Percentiles rank a stretch among this genome's conserved stretches.
Conservation (phyloP, 2,113 vertebrate species). For the Eulemur rufifrons region DNA sequence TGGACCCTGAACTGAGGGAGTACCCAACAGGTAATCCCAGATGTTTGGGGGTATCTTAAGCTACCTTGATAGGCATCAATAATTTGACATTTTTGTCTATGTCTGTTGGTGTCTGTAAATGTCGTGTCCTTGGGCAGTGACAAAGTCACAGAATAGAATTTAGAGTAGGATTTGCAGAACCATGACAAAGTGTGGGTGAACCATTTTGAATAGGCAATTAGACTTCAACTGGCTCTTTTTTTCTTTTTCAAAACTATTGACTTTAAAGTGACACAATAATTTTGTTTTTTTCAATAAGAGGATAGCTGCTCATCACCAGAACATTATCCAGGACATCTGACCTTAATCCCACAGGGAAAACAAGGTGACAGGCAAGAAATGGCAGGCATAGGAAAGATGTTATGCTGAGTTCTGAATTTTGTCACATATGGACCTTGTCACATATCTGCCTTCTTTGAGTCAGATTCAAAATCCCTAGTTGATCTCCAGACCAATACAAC, state of each 20-base stretch:
- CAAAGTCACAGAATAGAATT: background rate
- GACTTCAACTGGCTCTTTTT: background rate
- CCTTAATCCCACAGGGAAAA: conserved; percentile 21
- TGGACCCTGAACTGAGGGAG: background rate
- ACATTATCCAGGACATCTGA: conserved; percentile 21
- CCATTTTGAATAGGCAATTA: conserved; percentile 38
- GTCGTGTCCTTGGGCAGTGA: background rate
- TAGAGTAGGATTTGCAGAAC: background rate
- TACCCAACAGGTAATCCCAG: background rate
- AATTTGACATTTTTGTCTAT: background rate
- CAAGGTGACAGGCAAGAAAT: background rate
- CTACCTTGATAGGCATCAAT: background rate
- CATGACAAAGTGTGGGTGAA: background rate
- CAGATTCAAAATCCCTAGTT: conserved; percentile 28
- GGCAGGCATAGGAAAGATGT: background rate
- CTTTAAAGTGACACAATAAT: conserved; percentile 29
- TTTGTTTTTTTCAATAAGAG: conserved; percentile 22
- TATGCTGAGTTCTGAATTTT: background rate
- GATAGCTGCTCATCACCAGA: background rate
- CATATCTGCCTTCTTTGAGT: conserved; percentile 13
- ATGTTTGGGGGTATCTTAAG: background rate
- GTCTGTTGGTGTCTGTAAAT: background rate
- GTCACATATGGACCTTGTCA: background rate
- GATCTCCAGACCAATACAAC: conserved; percentile 1
- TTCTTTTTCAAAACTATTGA: conserved; percentile 27